Evolutionary conservation across 2,797 vertebrate genomes (phyloP), one percentile per base, ranked within the genome.

Genomic region (Siniperca scherzeri): DNA sequence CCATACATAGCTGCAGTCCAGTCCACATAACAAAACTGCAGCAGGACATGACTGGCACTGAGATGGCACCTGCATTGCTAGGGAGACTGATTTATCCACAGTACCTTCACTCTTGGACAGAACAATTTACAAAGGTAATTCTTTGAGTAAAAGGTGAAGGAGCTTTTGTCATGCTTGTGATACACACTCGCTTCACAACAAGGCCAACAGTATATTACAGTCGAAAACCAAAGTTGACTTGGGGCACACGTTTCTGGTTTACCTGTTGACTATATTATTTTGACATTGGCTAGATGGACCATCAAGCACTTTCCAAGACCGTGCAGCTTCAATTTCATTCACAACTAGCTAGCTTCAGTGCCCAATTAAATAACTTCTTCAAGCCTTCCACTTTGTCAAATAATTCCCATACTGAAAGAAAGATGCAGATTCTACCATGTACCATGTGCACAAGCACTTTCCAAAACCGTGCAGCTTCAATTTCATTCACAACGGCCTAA

Each of bases 101-200:
- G 10, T 6, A 40, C 17, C 30, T 40, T 46, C 69, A 50, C 19
- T 61, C 50, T 40, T 19, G 52, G 53, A 70, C n/a, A 44, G 14
- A 59, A 19, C 33, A 16, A 72, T 55, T 22, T 77, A 56, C 33
- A 56, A 3, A 59, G 42, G 42, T 55, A 44, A 53, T 42, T 40
- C 50, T 55, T 14, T 40, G 27, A 79, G 64, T 38, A 68, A 61
- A 36, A 75, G 21, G 55, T 46, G 44, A 50, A 53, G 56, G 36
- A n/a, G 21, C 16, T 52, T 69, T 80, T 65, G 36, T 53, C 56
- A 50, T 56, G 33, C 55, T 60, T 36, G 36, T 36, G 36, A 42
- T n/a, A 3, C 19, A 48, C 46, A 53, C 10, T 60, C 17, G 5
- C 8, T 42, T 52, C 57, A 61, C 55, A 81, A 21, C 55, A 22